Conservation (phyloP, 2,888 invertebrate genomes). For the Drosophila quasianomalipes region DNA sequence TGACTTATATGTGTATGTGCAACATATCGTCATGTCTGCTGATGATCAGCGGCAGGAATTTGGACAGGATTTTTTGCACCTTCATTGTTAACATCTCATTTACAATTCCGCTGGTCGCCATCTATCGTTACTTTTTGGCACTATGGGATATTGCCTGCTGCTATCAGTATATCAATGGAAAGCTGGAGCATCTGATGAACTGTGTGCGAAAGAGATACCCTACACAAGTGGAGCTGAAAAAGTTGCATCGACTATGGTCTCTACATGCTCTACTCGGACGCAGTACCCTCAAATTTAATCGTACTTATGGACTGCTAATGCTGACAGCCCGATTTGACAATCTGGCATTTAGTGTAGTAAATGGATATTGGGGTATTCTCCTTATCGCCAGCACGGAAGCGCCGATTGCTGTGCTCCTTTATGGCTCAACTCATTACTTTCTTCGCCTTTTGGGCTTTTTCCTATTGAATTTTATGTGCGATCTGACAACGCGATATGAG, state of each 20-base stretch:
- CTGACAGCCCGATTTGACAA: slow-evolving; percentile 45
- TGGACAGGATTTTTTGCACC: fast-evolving
- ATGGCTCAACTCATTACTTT: neutral
- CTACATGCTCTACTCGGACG: slow-evolving; percentile 40
- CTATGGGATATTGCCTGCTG: slow-evolving; percentile 56
- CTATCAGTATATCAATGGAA: slow-evolving; percentile 44
- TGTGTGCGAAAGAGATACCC: neutral
- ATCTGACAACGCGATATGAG: slow-evolving; percentile 43
- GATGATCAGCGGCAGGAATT: fast-evolving
- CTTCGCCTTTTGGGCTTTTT: slow-evolving; percentile 45
- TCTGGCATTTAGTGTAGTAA: slow-evolving; percentile 28
- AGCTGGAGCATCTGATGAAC: slow-evolving; percentile 12
- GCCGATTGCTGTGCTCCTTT: neutral
- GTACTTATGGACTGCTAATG: slow-evolving; percentile 39
- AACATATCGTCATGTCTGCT: neutral
- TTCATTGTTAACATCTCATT: slow-evolving; percentile 20
- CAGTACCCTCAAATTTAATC: slow-evolving; percentile 26
- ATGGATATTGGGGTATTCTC: slow-evolving; percentile 43
- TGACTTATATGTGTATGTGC: neutral
- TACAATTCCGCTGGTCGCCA: slow-evolving; percentile 44
- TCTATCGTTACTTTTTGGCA: slow-evolving; percentile 48
- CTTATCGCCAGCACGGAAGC: slow-evolving; percentile 1
- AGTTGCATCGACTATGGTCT: slow-evolving; percentile 50
- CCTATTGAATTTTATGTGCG: slow-evolving; percentile 53
- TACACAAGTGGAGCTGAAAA: neutral